These are phyloP conservation scores for Apamea anceps DNA, from an alignment of 2,888 invertebrate species.

Conservation along the genomic window DNA sequence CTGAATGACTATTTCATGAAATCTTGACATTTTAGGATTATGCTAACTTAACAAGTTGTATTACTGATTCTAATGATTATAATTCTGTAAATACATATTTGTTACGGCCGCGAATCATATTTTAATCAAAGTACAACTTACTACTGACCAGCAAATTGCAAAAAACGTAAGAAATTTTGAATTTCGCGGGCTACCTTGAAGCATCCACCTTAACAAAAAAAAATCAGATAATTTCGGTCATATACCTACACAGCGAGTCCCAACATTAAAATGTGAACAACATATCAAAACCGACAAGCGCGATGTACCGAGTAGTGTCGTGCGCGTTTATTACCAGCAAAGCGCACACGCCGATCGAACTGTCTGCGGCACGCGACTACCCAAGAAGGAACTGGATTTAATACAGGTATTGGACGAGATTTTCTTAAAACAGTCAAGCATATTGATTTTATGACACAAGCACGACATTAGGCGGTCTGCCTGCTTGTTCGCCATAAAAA, in stretches of 20 bases:
- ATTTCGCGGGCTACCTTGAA: no score
- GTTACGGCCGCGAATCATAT: no score
- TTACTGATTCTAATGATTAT: no score
- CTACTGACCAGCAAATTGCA: no score
- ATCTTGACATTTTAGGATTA: no score
- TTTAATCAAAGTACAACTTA: no score
- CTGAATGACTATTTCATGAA: no score
- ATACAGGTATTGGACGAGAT: slow-evolving; percentile 18
- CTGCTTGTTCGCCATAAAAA: neutral
- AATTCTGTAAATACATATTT: no score
- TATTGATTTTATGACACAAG: neutral
- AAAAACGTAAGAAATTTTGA: no score
- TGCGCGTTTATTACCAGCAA: slow-evolving; percentile 62
- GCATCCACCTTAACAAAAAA: no score
- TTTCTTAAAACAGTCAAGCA: neutral
- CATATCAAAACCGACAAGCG: slow-evolving; percentile 51
- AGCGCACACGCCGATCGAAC: slow-evolving; percentile 68
- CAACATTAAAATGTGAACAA: slow-evolving; percentile 24
- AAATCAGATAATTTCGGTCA: neutral
- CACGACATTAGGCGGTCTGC: neutral
- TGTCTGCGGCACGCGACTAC: slow-evolving; percentile 67
- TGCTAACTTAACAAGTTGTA: no score
- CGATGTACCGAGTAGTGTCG: slow-evolving; percentile 36
- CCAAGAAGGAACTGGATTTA: slow-evolving; percentile 27
- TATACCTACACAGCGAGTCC: neutral